phyloP scores from a whole-genome alignment of 2,888 invertebrate species.

The Agrilus cyanescens region DNA sequence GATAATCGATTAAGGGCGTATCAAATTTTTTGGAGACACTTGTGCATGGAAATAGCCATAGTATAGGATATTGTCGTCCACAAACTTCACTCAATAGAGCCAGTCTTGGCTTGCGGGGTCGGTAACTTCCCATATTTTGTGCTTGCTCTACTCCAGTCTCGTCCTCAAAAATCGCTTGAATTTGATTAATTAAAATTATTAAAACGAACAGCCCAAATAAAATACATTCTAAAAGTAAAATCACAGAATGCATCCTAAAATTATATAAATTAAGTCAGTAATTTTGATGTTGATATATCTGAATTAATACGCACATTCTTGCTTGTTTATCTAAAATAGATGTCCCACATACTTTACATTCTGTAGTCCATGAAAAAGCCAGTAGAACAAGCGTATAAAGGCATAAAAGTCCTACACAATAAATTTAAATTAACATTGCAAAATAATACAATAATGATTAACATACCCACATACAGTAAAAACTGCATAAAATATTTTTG shows the following conservation, averaged over 20 bases:
- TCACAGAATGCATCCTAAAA: constrained; percentile 70
- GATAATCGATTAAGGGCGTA: constrained; percentile 32
- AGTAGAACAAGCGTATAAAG: constrained; percentile 59
- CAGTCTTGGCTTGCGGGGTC: constrained; percentile 51
- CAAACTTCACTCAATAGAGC: constrained; percentile 65
- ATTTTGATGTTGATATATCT: background rate
- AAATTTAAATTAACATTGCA: constrained; percentile 4
- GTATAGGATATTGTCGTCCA: constrained; percentile 57
- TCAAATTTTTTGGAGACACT: constrained; percentile 35
- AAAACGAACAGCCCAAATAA: constrained; percentile 81
- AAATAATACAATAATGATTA: constrained; percentile 3
- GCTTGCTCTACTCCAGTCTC: constrained; percentile 76
- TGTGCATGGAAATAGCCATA: constrained; percentile 63
- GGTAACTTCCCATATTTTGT: constrained; percentile 52
- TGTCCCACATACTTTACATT: constrained; percentile 53
- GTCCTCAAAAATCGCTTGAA: constrained; percentile 72
- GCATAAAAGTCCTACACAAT: constrained; percentile 39
- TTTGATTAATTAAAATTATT: constrained; percentile 76
- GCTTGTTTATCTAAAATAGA: constrained; percentile 56
- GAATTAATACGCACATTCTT: constrained; percentile 50
- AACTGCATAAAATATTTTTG: constrained; percentile 88
- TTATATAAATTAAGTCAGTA: background rate
- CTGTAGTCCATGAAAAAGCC: constrained; percentile 57
- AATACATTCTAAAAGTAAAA: constrained; percentile 66
- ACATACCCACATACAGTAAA: constrained; percentile 57